Evolutionary conservation across 1,140 invertebrate species (phyloP).

Genomic region (Metaphire vulgaris): DNA sequence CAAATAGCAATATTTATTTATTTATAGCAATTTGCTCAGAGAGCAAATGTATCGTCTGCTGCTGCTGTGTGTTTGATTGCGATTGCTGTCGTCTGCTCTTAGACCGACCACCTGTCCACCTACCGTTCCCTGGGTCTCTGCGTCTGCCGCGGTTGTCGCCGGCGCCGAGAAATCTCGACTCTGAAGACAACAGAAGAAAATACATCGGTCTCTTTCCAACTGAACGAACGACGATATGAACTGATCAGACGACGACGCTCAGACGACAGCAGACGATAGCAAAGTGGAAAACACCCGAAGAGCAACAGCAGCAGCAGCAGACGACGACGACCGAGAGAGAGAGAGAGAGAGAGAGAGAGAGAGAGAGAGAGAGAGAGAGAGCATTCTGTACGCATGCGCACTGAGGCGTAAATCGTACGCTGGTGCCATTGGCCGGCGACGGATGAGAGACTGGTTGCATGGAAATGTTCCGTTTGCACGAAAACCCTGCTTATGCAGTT

Average conservation of each 20-base stretch:
- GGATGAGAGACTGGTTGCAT: no score
- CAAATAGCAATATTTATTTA: not conserved
- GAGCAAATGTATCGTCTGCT: not conserved
- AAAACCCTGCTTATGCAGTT: no score
- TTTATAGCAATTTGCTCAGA: not conserved
- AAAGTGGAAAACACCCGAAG: no score
- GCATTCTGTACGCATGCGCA: not conserved
- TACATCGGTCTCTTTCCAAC: not conserved
- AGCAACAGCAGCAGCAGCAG: no score
- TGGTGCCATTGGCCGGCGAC: no score
- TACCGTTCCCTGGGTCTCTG: not conserved
- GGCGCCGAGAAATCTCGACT: not conserved
- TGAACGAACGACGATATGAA: not conserved
- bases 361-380: no score
- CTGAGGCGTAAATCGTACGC: not conserved
- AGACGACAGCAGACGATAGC: no score
- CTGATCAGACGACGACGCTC: not conserved
- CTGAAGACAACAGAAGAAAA: not conserved
- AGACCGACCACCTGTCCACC: not conserved
- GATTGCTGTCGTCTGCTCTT: not conserved
- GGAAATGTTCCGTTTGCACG: no score
- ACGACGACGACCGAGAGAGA: no score
- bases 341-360: no score
- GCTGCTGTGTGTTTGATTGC: not conserved
- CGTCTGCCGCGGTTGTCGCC: no score